Evolutionary conservation across 2,888 invertebrate genomes (phyloP).

Genomic region (Osedax frankpressi): DNA sequence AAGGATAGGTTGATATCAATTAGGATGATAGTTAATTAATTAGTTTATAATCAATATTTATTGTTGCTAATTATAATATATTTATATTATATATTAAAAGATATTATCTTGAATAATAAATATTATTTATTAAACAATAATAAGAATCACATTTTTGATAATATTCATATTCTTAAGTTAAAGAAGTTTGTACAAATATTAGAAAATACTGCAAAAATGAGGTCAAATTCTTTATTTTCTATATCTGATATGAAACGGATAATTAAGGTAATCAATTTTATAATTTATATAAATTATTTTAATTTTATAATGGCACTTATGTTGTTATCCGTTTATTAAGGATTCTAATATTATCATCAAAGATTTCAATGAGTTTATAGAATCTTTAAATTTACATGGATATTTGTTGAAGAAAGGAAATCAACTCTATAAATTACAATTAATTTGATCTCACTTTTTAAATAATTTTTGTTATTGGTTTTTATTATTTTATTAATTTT

Average conservation of each 20-base stretch:
- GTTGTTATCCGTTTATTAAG: constrained; percentile 26
- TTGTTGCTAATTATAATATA: too few relatives aligned
- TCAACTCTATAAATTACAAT: constrained; percentile 27
- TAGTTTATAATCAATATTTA: too few relatives aligned
- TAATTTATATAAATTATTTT: neutral
- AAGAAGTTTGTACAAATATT: constrained; percentile 61
- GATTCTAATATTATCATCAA: constrained; percentile 55
- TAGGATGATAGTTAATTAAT: too few relatives aligned
- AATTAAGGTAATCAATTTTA: constrained; percentile 45
- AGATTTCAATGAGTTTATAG: constrained; percentile 60
- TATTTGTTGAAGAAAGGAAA: constrained; percentile 66
- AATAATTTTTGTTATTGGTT: neutral
- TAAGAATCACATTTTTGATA: too few relatives aligned
- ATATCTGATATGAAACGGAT: constrained; percentile 64
- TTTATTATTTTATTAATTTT: neutral
- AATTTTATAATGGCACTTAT: neutral
- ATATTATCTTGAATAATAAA: too few relatives aligned
- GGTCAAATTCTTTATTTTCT: constrained; percentile 62
- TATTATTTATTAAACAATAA: too few relatives aligned
- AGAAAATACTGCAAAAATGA: constrained; percentile 55
- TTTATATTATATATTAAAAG: too few relatives aligned
- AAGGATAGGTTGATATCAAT: too few relatives aligned
- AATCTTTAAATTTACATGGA: constrained; percentile 70
- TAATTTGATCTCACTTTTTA: neutral
- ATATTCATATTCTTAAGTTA: constrained; percentile 44